Percentiles rank a stretch among this genome's conserved stretches.
phyloP scores from a whole-genome alignment of 2,888 invertebrate species.

The Mesorhabditis spiculigera region DNA sequence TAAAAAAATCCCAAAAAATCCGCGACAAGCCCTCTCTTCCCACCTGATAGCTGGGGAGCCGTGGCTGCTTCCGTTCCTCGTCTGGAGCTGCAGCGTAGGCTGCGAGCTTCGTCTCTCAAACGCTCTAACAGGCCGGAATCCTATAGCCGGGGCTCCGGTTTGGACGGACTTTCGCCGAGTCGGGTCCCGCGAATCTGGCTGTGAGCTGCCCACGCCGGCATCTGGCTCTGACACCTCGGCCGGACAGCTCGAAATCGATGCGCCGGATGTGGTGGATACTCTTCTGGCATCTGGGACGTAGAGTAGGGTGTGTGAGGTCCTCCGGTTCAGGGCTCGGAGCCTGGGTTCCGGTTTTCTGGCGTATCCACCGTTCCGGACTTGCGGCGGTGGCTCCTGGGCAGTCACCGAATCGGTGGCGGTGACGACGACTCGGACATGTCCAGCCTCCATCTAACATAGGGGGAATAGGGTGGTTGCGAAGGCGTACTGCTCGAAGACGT shows the following conservation, averaged over 20 bases:
- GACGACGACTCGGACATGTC: constrained; percentile 37
- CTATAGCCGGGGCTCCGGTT: constrained; percentile 53
- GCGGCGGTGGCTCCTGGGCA: not conserved
- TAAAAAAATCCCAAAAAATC: not conserved
- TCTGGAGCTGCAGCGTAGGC: constrained; percentile 37
- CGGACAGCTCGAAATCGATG: constrained; percentile 48
- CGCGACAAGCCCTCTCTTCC: not conserved
- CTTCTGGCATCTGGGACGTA: constrained; percentile 49
- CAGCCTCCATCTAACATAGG: constrained; percentile 7
- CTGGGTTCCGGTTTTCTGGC: constrained; percentile 38
- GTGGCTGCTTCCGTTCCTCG: constrained; percentile 1
- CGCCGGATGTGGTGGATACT: constrained; percentile 46
- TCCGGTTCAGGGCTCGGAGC: constrained; percentile 27
- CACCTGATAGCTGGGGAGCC: not conserved
- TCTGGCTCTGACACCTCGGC: constrained; percentile 15
- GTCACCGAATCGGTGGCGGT: constrained; percentile 20
- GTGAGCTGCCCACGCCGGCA: constrained; percentile 17
- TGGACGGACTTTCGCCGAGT: constrained; percentile 46
- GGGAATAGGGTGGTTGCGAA: not conserved
- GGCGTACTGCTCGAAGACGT: too few species aligned
- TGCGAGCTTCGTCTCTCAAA: constrained; percentile 53
- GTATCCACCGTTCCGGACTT: constrained; percentile 20
- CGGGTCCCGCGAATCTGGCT: constrained; percentile 10
- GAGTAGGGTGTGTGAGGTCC: constrained; percentile 49
- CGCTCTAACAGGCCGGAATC: constrained; percentile 42